Percentiles rank a stretch among this genome's conserved stretches.
phyloP scores from a whole-genome alignment of 2,113 vertebrate genomes.

The Tylochromis polylepis region DNA sequence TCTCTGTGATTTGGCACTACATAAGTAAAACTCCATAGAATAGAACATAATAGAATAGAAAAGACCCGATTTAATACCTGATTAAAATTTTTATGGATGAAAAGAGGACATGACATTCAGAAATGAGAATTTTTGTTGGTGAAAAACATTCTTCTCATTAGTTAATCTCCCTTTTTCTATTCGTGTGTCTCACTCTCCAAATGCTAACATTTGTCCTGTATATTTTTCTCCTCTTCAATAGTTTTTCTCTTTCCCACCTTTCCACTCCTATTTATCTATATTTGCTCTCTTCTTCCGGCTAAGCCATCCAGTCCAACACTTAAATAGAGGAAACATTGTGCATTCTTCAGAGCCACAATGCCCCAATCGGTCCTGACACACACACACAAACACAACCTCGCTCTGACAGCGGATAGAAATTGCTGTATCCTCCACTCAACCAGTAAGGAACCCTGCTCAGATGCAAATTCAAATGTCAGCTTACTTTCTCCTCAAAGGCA shows the following conservation, averaged over 20 bases:
- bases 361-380: conserved; percentile 53
- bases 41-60: neutral
- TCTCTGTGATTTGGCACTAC: accelerated
- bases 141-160: neutral
- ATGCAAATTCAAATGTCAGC: conserved; percentile 60
- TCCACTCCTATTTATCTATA: conserved; percentile 23
- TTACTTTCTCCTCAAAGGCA: conserved; percentile 46
- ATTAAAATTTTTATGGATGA: neutral
- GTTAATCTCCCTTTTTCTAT: neutral
- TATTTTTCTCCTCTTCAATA: neutral
- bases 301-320: neutral
- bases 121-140: neutral
- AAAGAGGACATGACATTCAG: neutral
- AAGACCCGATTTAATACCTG: neutral
- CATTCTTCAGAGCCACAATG: conserved; percentile 25
- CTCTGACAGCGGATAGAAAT: conserved; percentile 17
- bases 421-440: conserved; percentile 34
- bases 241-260: neutral
- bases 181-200: neutral
- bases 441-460: conserved; percentile 29
- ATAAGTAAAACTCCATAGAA: neutral
- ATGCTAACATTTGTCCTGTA: neutral
- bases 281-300: neutral
- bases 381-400: conserved; percentile 31
- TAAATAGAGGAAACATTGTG: conserved; percentile 43